Percentiles rank a stretch among this genome's conserved stretches.
phyloP scores from a whole-genome alignment of 2,113 vertebrate genomes.

The Mormyrus iriodes region DNA sequence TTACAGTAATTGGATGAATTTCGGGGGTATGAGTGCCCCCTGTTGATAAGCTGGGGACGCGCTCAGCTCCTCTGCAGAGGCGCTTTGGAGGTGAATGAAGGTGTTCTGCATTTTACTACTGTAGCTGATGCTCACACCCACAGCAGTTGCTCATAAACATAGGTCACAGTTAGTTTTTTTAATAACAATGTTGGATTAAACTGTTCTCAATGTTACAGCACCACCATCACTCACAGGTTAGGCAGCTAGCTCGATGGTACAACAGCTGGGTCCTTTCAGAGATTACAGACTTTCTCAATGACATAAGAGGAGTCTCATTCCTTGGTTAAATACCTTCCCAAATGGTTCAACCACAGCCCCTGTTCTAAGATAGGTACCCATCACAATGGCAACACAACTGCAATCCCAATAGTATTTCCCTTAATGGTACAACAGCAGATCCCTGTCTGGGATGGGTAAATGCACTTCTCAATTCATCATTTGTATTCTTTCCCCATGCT shows the following conservation, averaged over 20 bases:
- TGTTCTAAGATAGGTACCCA: neutral
- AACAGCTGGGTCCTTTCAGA: neutral
- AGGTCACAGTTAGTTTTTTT: neutral
- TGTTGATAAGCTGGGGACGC: neutral
- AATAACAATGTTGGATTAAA: neutral
- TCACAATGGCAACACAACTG: neutral
- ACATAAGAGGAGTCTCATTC: neutral
- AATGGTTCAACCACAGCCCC: neutral
- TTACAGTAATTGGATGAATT: neutral
- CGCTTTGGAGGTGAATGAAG: neutral
- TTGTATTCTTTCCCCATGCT: neutral
- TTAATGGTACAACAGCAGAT: neutral
- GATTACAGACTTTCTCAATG: neutral
- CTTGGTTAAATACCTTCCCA: neutral
- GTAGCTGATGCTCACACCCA: neutral
- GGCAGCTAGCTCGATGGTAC: neutral
- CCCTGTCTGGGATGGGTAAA: neutral
- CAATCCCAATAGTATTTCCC: neutral
- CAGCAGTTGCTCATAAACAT: neutral
- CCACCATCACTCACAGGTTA: neutral
- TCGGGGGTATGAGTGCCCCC: neutral
- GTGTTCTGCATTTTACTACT: neutral
- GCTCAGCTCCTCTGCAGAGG: neutral
- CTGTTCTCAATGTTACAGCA: neutral
- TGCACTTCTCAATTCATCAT: neutral